Evolutionary conservation across 2,888 invertebrate species (phyloP).

Genomic region (Orthosia cruda): DNA sequence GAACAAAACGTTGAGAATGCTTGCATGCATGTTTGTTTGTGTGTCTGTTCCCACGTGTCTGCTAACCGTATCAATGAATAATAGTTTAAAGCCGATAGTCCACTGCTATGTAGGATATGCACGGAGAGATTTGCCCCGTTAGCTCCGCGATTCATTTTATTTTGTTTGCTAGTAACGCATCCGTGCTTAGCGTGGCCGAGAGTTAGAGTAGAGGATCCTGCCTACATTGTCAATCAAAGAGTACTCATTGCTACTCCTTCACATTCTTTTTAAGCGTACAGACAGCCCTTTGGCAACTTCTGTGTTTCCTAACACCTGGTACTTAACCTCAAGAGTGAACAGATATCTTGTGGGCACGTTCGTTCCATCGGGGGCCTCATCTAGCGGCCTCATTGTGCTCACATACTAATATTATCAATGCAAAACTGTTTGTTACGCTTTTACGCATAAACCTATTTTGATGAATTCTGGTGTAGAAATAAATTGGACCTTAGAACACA

Average conservation of each 20-base stretch:
- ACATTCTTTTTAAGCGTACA: too few species aligned
- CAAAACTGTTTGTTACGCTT: too few species aligned
- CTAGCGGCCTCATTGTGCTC: too few species aligned
- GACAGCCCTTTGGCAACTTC: too few species aligned
- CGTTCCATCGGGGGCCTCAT: neutral
- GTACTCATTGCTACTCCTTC: neutral
- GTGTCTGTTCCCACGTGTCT: slow-evolving; percentile 58
- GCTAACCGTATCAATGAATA: slow-evolving; percentile 12
- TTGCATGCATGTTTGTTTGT: slow-evolving; percentile 13
- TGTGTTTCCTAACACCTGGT: too few species aligned
- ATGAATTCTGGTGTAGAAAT: too few species aligned
- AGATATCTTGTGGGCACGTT: neutral
- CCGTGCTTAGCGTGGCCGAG: neutral
- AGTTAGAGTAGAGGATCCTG: neutral
- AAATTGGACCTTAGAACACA: too few species aligned
- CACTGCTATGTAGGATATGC: neutral
- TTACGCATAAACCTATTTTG: too few species aligned
- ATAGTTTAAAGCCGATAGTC: slow-evolving; percentile 13
- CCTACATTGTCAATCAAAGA: neutral
- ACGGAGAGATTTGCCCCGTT: neutral
- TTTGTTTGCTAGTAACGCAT: neutral
- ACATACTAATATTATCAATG: too few species aligned
- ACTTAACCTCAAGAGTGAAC: neutral
- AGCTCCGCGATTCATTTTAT: neutral
- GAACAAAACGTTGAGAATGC: slow-evolving; percentile 41